These are phyloP conservation scores for Atlantisia rogersi DNA, from an alignment of 2,113 vertebrate species.

Conservation along the genomic window DNA sequence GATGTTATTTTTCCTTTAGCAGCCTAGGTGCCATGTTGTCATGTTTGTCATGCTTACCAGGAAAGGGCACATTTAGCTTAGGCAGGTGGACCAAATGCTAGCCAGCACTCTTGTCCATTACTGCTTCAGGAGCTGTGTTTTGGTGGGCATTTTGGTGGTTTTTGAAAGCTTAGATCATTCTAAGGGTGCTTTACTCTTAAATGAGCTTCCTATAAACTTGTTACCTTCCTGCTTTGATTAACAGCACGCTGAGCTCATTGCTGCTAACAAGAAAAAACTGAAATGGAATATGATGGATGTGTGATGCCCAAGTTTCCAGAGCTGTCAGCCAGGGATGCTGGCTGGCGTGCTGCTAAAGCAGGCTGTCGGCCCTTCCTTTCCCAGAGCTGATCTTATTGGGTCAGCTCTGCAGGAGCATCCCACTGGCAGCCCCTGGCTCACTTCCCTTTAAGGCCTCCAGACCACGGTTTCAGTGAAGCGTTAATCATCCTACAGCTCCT, in stretches of 20 bases:
- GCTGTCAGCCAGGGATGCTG: neutral
- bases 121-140: neutral
- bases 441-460: constrained; percentile 6
- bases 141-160: too few species aligned
- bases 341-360: neutral
- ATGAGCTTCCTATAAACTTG: neutral
- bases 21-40: too few species aligned
- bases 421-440: neutral
- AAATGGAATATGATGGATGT: neutral
- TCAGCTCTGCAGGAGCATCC: neutral
- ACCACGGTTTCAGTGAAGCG: neutral
- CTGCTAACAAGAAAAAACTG: neutral
- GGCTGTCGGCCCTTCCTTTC: accelerated
- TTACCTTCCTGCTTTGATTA: neutral
- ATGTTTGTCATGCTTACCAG: neutral
- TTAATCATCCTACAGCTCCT: neutral
- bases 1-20: neutral
- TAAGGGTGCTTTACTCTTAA: neutral
- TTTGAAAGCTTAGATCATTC: neutral
- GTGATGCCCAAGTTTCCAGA: neutral
- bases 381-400: neutral
- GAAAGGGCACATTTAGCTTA: neutral
- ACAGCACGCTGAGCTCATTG: neutral
- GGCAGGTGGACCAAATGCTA: neutral
- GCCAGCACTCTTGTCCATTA: neutral